A percentile compares a stretch with the other conserved stretches of the same genome.
These are phyloP conservation scores for Phaedon cochleariae DNA, from an alignment of 2,888 invertebrate genomes.

Conservation along the genomic window DNA sequence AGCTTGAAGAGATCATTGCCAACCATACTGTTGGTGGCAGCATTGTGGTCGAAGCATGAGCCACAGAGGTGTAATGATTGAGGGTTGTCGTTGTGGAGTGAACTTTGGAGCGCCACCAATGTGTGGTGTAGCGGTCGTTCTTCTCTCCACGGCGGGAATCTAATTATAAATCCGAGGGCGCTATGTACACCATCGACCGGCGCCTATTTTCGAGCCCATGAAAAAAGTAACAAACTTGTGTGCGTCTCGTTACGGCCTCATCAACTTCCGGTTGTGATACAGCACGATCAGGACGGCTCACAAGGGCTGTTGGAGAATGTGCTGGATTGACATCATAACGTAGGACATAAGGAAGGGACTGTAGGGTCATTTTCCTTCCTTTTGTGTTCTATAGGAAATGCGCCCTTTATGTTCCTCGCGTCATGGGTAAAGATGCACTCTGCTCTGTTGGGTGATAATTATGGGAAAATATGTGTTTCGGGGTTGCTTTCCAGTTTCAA, in stretches of 20 bases:
- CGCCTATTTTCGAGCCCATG: conserved; percentile 45
- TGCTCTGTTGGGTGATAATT: neutral
- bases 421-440: neutral
- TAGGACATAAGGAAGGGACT: conserved; percentile 16
- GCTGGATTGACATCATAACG: conserved; percentile 12
- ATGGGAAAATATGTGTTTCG: neutral
- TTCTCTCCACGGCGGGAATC: neutral
- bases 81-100: too few species aligned
- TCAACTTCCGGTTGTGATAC: conserved; percentile 46
- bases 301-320: conserved; percentile 15
- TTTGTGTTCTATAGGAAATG: conserved; percentile 4
- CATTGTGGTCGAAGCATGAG: too few species aligned
- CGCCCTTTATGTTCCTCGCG: conserved; percentile 1
- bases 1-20: too few species aligned
- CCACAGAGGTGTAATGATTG: too few species aligned
- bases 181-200: conserved; percentile 26
- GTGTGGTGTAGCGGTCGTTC: neutral
- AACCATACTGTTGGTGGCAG: too few species aligned
- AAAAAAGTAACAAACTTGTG: conserved; percentile 46
- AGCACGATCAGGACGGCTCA: conserved; percentile 20
- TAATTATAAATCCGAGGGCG: conserved; percentile 1
- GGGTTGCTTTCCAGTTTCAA: neutral
- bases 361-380: conserved; percentile 16
- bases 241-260: conserved; percentile 49
- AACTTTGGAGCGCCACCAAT: too few species aligned